Evolutionary conservation across 2,888 invertebrate species (phyloP), one percentile per base, ranked within the genome.

Genomic region (Unio delphinus): DNA sequence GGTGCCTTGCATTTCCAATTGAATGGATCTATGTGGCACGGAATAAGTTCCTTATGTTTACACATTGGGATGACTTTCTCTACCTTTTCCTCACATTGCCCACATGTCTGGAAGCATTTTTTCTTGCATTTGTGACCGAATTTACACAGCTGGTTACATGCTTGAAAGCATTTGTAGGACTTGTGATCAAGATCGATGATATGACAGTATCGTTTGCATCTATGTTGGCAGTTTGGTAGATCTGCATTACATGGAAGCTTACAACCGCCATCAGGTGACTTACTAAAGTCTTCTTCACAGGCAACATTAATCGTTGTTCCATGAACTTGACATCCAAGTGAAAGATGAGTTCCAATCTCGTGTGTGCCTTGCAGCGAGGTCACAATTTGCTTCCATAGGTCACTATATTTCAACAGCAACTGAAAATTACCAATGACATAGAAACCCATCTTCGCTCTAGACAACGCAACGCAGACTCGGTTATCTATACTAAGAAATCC

Each of bases 391-490:
- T 62, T 30, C 78, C 84, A 80, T 55, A 83, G 69, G 8, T 55
- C 60, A 55, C 80, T 81, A 30, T 80, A 67, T 56, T 68, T 56
- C 56, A 64, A 58, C 6, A 85, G 68, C 11, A 79, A 65, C 15
- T 64, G 57, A 64, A 83, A 86, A 75, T 90, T 89, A 30, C 90
- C 90, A 55, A 90, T 76, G 3, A 86, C 83, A 76, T 82, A 90
- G 23, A 90, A 71, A 0, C 90, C 90, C 55, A 75, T 80, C 65
- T 86, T 87, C 1, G 90, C 90, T 55, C 90, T 73, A 18, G 90
- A 89, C 63, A 90, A 68, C n/a, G 88, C 84, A 7, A 90, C 90
- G 70, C 88, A 88, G 23, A 89, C 79, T 67, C 90, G 72, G 76
- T 90, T 90, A 64, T 83, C 78, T 56, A 81, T 72, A 26, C 73